Percentiles rank a stretch among this genome's conserved stretches.
Evolutionary conservation across 2,797 vertebrate species (phyloP).

Genomic region (Carduelis carduelis): DNA sequence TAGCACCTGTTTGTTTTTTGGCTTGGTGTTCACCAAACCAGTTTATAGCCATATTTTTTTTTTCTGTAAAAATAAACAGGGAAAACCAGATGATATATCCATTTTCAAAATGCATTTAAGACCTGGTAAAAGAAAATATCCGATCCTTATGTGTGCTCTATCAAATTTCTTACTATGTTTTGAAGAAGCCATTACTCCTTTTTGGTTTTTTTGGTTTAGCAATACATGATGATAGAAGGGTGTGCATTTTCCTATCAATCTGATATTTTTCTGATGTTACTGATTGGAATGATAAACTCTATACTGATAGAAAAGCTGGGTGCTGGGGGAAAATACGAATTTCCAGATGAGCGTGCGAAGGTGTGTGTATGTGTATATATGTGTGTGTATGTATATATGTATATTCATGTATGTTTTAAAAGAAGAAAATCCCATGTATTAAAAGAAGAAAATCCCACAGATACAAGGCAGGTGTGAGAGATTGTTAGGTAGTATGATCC

Average conservation of each 20-base stretch:
- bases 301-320: not conserved
- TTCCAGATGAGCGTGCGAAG: not conserved
- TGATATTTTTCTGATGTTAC: not conserved
- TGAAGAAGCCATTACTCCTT: not conserved
- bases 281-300: not conserved
- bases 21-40: slow-evolving; percentile 27
- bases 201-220: not conserved
- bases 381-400: slow-evolving; percentile 27
- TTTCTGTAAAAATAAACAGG: not conserved
- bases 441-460: not conserved
- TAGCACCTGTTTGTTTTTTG: slow-evolving; percentile 33
- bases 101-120: not conserved
- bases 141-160: not conserved
- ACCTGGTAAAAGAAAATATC: not conserved
- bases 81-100: not conserved
- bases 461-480: not conserved
- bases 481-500: not conserved
- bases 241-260: not conserved
- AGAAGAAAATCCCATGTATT: not conserved
- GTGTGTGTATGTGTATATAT: not conserved
- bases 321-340: not conserved
- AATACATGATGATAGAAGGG: not conserved
- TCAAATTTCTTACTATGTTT: not conserved
- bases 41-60: not conserved
- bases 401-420: slow-evolving; percentile 27